These are phyloP conservation scores for Argyra leucocephala DNA, from an alignment of 2,888 invertebrate genomes.

Conservation along the genomic window DNA sequence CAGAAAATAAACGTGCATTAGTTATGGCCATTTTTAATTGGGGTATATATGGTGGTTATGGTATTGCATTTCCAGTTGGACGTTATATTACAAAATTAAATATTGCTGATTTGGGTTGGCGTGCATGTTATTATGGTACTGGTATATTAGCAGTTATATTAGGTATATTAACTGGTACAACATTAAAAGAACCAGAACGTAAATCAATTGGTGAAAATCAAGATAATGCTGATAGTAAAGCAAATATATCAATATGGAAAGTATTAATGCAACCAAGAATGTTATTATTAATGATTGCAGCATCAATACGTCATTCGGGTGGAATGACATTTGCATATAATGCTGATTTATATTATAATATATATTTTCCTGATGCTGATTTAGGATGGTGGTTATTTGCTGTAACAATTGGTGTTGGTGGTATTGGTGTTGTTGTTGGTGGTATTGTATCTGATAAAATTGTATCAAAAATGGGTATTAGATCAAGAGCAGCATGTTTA, in stretches of 20 bases:
- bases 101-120: conserved; percentile 71
- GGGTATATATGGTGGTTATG: conserved; percentile 92
- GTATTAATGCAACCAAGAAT: conserved; percentile 69
- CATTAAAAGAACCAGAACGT: conserved; percentile 66
- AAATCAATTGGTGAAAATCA: conserved; percentile 61
- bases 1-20: conserved; percentile 70
- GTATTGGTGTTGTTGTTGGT: conserved; percentile 59
- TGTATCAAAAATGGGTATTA: conserved; percentile 76
- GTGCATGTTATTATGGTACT: conserved; percentile 70
- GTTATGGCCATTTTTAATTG: conserved; percentile 91
- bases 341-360: conserved; percentile 78
- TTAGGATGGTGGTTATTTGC: conserved; percentile 84
- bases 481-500: conserved; percentile 68
- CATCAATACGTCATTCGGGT: conserved; percentile 78
- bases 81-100: conserved; percentile 69
- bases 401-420: conserved; percentile 72
- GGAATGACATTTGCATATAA: conserved; percentile 89
- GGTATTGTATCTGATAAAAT: conserved; percentile 76
- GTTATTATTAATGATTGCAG: conserved; percentile 71
- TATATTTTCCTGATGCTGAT: conserved; percentile 81
- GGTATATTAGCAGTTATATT: conserved; percentile 67
- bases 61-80: conserved; percentile 84
- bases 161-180: conserved; percentile 60
- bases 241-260: conserved; percentile 59
- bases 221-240: conserved; percentile 43